Percentiles rank a stretch among this genome's conserved stretches.
Evolutionary conservation across 2,113 vertebrate genomes (phyloP).

Genomic region (Scartelaos histophorus): DNA sequence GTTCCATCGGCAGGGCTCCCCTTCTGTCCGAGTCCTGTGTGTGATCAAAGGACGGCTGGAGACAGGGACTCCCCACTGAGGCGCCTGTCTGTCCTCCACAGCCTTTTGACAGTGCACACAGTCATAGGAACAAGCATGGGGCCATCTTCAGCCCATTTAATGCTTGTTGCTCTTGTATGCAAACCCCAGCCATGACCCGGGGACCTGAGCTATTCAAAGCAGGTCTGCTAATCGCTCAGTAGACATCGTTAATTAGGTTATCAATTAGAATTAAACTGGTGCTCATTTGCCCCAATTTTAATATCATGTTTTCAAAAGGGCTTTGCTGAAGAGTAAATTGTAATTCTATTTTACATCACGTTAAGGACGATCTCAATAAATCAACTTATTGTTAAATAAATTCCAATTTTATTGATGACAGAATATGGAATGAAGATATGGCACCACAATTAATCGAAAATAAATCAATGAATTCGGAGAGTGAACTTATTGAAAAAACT

Average conservation of each 20-base stretch:
- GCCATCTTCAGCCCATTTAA: slow-evolving; percentile 64
- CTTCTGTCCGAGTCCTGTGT: slow-evolving; percentile 28
- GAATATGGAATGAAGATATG: background rate
- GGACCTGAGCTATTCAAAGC: slow-evolving; percentile 39
- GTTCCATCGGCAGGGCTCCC: slow-evolving; percentile 30
- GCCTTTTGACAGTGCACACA: slow-evolving; percentile 50
- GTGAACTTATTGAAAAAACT: no score
- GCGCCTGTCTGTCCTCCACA: slow-evolving; percentile 33
- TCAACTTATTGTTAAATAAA: background rate
- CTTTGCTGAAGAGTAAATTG: slow-evolving; percentile 35
- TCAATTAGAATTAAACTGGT: slow-evolving; percentile 56
- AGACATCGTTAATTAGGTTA: slow-evolving; percentile 63
- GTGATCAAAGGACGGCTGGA: slow-evolving; percentile 64
- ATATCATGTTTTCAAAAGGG: slow-evolving; percentile 40
- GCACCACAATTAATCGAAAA: no score
- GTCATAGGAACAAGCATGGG: slow-evolving; percentile 16
- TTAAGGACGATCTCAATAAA: background rate
- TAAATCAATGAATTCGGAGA: no score
- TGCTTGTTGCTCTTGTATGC: slow-evolving; percentile 48
- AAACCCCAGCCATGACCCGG: slow-evolving; percentile 47
- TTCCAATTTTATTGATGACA: background rate
- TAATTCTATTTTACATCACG: no score
- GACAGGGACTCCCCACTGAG: slow-evolving; percentile 41
- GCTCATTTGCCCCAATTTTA: slow-evolving; percentile 57
- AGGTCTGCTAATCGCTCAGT: slow-evolving; percentile 50